Evolutionary conservation across 1,140 invertebrate genomes (phyloP).

Genomic region (Ceratitis capitata): DNA sequence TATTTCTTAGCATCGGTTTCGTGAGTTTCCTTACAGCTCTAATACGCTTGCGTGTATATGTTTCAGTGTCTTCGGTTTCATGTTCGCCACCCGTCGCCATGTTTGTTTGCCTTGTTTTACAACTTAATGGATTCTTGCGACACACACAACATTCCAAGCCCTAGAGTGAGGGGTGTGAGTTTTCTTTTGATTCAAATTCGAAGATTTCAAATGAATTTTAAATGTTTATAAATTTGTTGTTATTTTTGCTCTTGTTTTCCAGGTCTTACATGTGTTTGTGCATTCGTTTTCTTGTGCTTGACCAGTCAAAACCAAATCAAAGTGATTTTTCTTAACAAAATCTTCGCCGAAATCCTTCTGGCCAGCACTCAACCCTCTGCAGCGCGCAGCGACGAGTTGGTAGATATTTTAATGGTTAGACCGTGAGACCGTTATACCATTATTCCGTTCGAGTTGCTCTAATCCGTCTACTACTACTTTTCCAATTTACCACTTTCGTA

Average conservation of each 20-base stretch:
- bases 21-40: too few species aligned
- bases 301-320: conserved; percentile 17
- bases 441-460: neutral
- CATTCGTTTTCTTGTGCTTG: neutral
- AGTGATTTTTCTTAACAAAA: neutral
- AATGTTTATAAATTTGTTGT: neutral
- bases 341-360: conserved; percentile 30
- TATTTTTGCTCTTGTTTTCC: neutral
- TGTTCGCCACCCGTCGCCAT: neutral
- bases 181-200: conserved; percentile 38
- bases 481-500: neutral
- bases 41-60: too few species aligned
- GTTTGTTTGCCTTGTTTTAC: conserved; percentile 40
- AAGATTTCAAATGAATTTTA: conserved; percentile 34
- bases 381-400: neutral
- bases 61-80: conserved; percentile 38
- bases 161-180: neutral
- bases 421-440: too few species aligned
- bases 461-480: neutral
- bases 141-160: neutral
- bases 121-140: conserved; percentile 37
- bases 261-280: neutral
- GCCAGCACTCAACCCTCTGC: neutral
- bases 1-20: neutral
- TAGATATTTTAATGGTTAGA: neutral